Evolutionary conservation across 2,888 invertebrate species (phyloP), one percentile per base, ranked within the genome.

Genomic region (Eubasilissa splendida): DNA sequence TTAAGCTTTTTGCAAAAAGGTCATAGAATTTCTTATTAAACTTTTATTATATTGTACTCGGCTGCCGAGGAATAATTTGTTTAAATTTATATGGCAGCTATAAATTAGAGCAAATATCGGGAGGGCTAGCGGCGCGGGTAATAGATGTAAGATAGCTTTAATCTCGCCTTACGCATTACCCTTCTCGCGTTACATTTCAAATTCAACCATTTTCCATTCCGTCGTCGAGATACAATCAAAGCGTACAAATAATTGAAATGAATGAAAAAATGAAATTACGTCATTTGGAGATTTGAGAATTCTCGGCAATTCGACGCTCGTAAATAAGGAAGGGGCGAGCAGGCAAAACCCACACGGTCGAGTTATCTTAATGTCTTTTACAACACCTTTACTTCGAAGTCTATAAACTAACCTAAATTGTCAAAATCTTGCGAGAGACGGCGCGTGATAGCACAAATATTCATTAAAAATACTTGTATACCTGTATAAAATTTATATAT

Each of bases 11-110:
- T 59, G 56, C 68, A 12, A 76, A 68, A 31, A 75, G 76, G 54
- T 76, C 73, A 53, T 75, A 63, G 76, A 76, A 77, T 71, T 82
- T 63, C 82, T 82, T 77, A 80, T 82, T 82, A 80, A 82, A 80
- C 82, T 80, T 82, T 82, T 82, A 82, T 80, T 73, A 80, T 76
- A 76, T 71, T 63, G 58, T 65, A 66, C 58, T 22, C 22, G 22
- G 74, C 53, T 42, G 53, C 22, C 33, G 60, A 50, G 63, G 70
- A 75, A 81, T 78, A 74, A 81, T 81, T 66, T 81, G 81, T 77
- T 76, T 65, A 77, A 80, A 80, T 77, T 77, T 77, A 80, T 65
- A 68, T 59, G 75, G 68, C 66, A 3, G 63, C 56, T 31, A 65
- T 76, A 76, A 76, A 76, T 65, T 65, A 59, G 65, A 10, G 65